These are phyloP conservation scores for Melanostoma scalare DNA, from an alignment of 2,888 invertebrate genomes.

Conservation along the genomic window DNA sequence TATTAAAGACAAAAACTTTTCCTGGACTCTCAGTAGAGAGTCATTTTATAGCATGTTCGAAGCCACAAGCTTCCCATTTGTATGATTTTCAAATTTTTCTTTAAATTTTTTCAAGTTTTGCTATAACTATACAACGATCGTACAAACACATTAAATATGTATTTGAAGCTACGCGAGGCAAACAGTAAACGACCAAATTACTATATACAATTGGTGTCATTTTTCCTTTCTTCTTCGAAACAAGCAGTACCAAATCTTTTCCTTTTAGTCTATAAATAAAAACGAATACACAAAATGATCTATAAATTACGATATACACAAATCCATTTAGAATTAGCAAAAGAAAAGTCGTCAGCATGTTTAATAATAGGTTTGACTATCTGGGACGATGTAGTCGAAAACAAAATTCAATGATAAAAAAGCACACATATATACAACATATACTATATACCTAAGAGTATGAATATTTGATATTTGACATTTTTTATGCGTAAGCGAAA, in stretches of 20 bases:
- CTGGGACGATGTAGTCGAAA: conserved; percentile 29
- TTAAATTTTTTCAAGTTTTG: too few relatives aligned
- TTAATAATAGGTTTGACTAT: conserved; percentile 64
- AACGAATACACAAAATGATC: conserved; percentile 24
- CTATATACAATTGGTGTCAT: conserved; percentile 39
- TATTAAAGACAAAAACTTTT: too few relatives aligned
- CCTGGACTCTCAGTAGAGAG: too few relatives aligned
- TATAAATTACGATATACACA: conserved; percentile 24
- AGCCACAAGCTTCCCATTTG: too few relatives aligned
- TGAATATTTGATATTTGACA: background rate
- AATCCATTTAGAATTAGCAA: conserved; percentile 37
- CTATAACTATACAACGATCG: too few relatives aligned
- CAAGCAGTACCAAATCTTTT: conserved; percentile 10
- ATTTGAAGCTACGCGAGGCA: too few relatives aligned
- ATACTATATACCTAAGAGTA: background rate
- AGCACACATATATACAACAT: background rate
- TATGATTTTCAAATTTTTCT: too few relatives aligned
- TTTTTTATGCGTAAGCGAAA: conserved; percentile 11
- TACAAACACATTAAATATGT: too few relatives aligned
- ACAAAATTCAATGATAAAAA: conserved; percentile 1
- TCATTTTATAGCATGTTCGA: too few relatives aligned
- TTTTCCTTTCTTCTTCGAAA: conserved; percentile 35
- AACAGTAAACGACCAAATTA: conserved; percentile 20
- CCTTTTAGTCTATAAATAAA: conserved; percentile 51
- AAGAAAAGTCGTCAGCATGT: conserved; percentile 33